Conservation (phyloP, 2,113 vertebrate species). For the Myotis brandtii region DNA sequence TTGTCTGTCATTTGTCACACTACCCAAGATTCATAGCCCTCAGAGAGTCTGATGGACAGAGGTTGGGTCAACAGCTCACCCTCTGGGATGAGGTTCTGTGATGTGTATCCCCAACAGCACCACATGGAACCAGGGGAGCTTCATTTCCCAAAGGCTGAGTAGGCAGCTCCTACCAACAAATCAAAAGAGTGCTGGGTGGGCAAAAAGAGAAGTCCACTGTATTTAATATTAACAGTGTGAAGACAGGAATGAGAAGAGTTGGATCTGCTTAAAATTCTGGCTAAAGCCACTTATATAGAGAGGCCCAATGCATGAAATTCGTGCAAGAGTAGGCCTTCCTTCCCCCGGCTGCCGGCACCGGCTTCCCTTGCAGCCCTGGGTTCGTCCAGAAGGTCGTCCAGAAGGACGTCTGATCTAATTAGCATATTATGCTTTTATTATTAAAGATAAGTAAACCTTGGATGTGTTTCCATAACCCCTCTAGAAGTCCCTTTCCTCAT, state of each 20-base stretch:
- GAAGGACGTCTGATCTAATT: no score
- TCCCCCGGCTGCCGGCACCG: no score
- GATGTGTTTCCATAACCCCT: background rate
- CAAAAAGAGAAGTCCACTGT: background rate
- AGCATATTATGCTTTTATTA: no score
- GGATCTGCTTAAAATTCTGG: background rate
- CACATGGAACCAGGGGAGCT: background rate
- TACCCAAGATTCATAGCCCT: background rate
- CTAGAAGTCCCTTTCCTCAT: background rate
- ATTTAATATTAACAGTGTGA: background rate
- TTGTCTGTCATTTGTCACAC: background rate
- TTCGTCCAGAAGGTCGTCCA: no score
- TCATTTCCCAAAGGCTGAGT: background rate
- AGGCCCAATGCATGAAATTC: no score
- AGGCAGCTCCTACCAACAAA: background rate
- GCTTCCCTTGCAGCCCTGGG: no score
- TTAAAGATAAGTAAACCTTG: background rate
- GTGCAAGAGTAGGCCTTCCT: no score
- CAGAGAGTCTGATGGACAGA: background rate
- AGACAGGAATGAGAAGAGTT: conserved; percentile 4
- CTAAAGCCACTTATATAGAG: background rate
- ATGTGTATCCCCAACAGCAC: background rate
- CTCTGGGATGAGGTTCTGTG: fast-evolving
- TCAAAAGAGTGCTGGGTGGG: background rate
- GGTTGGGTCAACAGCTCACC: background rate